Conservation (phyloP, 2,888 invertebrate species). For the Gastrophysa polygoni region DNA sequence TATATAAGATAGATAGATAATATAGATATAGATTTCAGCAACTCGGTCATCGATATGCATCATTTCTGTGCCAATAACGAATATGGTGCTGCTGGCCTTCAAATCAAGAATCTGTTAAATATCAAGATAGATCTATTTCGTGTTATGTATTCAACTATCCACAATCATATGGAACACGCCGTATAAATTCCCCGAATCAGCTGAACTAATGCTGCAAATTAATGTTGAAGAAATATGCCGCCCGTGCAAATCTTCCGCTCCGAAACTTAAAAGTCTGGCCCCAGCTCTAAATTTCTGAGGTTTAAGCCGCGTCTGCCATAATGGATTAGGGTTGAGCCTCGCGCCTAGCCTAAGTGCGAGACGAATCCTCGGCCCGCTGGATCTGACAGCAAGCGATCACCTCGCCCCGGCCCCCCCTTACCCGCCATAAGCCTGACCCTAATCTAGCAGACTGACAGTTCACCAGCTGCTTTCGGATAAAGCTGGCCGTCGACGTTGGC, state of each 20-base stretch:
- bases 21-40: too few relatives aligned
- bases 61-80: too few relatives aligned
- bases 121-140: too few relatives aligned
- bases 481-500: slow-evolving; percentile 50
- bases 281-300: slow-evolving; percentile 47
- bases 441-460: slow-evolving; percentile 57
- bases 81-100: too few relatives aligned
- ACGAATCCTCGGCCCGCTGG: slow-evolving; percentile 53
- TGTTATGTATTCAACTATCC: too few relatives aligned
- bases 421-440: slow-evolving; percentile 52
- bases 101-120: too few relatives aligned
- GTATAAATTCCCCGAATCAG: too few relatives aligned
- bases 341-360: slow-evolving; percentile 51
- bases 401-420: slow-evolving; percentile 37
- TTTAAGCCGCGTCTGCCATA: slow-evolving; percentile 54
- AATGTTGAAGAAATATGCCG: neutral
- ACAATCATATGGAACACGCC: neutral
- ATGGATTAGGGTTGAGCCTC: slow-evolving; percentile 57
- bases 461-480: slow-evolving; percentile 56
- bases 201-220: neutral
- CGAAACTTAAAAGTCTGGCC: slow-evolving; percentile 43
- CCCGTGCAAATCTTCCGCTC: slow-evolving; percentile 13
- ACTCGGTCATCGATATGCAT: too few relatives aligned
- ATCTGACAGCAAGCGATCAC: slow-evolving; percentile 51
- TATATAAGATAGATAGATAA: too few relatives aligned